Base-by-base conservation (phyloP, 1,140 invertebrate species). In the Drosophila tani region DNA sequence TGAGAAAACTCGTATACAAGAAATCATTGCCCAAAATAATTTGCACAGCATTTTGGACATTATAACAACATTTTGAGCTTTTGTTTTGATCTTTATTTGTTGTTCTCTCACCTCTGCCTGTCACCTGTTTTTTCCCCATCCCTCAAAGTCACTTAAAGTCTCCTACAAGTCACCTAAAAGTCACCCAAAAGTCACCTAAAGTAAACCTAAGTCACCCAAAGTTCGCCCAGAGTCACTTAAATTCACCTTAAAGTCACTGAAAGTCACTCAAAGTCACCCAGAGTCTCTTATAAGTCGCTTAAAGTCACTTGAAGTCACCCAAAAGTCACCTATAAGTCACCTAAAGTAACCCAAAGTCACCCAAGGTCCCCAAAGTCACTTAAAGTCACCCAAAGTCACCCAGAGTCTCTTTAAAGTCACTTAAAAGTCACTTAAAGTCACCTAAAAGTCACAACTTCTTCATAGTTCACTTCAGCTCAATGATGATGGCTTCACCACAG, bases 41-140 rank as follows among this genome's bases (percentile, higher is more conserved):
- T 85, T 75, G 82, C 82, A 85, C 82, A 75, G 75, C 82, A 85
- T 86, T 75, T 53, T 49, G 11, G 19, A 70, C 53, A 56, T 53
- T 29, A 45, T 46, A n/a, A 40, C 8, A 56, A 32, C 11, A 65
- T 69, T 63, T 46, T 12, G 17, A n/a, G 21, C 51, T 56, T 64
- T n/a, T 32, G 11, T 68, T 76, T 49, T 19, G 19, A 38, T 57
- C 53, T 24, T 53, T 43, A 21, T n/a, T 21, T 75, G 1, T 27
- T 35, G 17, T 41, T 32, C 17, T 58, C 6, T 57, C 64, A 71
- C 68, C 50, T 71, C 32, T 50, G 66, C 65, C 19, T 47, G 43
- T 35, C 19, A 57, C 24, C 19, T 19, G 7, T 41, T 43, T n/a
- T 24, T 45, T 17, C 7, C 3, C 11, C 46, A 40, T 27, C 8